Conservation (phyloP, 2,888 invertebrate genomes). For the Orthosia incerta region DNA sequence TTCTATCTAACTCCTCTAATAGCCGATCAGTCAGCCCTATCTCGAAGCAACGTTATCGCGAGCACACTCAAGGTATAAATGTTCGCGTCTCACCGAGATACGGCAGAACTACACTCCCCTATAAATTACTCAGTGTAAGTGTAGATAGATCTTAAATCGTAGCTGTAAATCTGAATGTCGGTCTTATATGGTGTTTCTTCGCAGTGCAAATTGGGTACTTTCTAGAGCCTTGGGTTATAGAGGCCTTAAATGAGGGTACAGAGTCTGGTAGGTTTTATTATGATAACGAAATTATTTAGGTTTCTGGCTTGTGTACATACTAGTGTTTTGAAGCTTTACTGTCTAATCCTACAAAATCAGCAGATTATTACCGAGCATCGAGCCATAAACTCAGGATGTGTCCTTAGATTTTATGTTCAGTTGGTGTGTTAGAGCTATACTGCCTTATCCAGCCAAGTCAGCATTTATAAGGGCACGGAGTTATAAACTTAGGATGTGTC, state of each 20-base stretch:
- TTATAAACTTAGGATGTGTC: slow-evolving; percentile 9
- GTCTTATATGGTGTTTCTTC: slow-evolving; percentile 63
- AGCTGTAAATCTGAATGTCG: slow-evolving; percentile 70
- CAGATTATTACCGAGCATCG: not conserved
- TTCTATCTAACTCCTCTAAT: slow-evolving; percentile 22
- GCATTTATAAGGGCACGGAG: not conserved
- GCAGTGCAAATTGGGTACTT: slow-evolving; percentile 66
- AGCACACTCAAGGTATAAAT: slow-evolving; percentile 58
- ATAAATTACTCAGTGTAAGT: slow-evolving; percentile 65
- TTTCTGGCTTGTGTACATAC: not conserved
- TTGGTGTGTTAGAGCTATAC: slow-evolving; percentile 28
- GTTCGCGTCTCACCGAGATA: slow-evolving; percentile 57
- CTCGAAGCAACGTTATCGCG: slow-evolving; percentile 42
- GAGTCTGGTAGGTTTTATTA: slow-evolving; percentile 35
- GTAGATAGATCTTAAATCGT: slow-evolving; percentile 69
- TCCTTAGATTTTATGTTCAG: not conserved
- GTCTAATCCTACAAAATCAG: slow-evolving; percentile 1
- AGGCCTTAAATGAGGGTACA: slow-evolving; percentile 50
- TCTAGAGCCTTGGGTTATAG: slow-evolving; percentile 38
- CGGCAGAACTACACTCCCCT: slow-evolving; percentile 49
- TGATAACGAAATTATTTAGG: slow-evolving; percentile 44
- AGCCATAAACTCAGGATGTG: too few relatives aligned
- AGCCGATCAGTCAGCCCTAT: slow-evolving; percentile 52
- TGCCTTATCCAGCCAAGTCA: not conserved
- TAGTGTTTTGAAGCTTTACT: slow-evolving; percentile 22